These are phyloP conservation scores for Lapara coniferarum DNA, from an alignment of 2,888 invertebrate species.

Conservation along the genomic window DNA sequence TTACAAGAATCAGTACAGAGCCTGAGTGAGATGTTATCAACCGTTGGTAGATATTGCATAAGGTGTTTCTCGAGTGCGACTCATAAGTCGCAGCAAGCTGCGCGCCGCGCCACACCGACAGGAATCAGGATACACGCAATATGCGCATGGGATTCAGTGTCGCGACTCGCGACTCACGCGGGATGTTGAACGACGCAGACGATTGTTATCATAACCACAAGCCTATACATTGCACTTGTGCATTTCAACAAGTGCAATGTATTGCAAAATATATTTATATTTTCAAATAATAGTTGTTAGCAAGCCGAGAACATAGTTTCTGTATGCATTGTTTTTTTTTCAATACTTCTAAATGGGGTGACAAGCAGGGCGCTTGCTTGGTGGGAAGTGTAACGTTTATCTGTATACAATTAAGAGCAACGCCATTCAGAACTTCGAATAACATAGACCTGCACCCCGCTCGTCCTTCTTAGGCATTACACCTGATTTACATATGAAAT, in stretches of 20 bases:
- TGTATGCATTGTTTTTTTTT: slow-evolving; percentile 31
- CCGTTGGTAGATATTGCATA: background rate
- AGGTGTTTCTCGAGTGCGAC: background rate
- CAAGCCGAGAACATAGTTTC: slow-evolving; percentile 35
- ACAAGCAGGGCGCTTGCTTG: too few species aligned
- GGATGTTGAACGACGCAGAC: slow-evolving; percentile 46
- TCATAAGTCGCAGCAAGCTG: background rate
- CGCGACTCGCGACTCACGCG: slow-evolving; percentile 31
- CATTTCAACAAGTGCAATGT: too few species aligned
- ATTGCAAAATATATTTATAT: too few species aligned
- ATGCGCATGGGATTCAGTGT: slow-evolving; percentile 47
- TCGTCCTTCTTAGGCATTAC: too few species aligned
- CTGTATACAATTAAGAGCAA: too few species aligned
- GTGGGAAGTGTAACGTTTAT: too few species aligned
- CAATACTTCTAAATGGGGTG: too few species aligned
- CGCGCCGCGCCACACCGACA: background rate
- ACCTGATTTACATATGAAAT: too few species aligned
- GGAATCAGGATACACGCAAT: slow-evolving; percentile 9
- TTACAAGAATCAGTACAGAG: background rate
- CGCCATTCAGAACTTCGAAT: background rate
- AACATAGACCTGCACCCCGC: too few species aligned
- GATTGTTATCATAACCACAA: slow-evolving; percentile 45
- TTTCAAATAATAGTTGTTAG: slow-evolving; percentile 33
- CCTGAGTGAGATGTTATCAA: background rate
- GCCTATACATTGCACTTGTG: slow-evolving; percentile 55